Evolutionary conservation across 2,797 vertebrate genomes (phyloP).

Genomic region (Cryptoblepharus egeriae): DNA sequence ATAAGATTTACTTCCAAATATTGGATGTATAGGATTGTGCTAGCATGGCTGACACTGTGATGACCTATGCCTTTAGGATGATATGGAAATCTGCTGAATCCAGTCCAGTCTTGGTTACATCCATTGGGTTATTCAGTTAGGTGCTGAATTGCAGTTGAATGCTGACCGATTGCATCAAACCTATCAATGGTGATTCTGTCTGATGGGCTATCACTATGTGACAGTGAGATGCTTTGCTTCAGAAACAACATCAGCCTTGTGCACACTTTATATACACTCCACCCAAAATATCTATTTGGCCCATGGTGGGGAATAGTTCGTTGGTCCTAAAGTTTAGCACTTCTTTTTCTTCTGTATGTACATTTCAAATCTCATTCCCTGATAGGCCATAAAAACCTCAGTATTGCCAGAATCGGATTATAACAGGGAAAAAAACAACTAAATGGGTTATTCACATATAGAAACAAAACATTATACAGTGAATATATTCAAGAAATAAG

Average conservation of each 20-base stretch:
- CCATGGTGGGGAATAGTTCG: neutral
- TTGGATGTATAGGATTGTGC: constrained; percentile 2
- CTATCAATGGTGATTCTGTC: neutral
- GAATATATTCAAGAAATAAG: constrained; percentile 49
- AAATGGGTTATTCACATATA: neutral
- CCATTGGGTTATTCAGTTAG: neutral
- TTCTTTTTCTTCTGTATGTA: constrained; percentile 35
- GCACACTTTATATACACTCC: constrained; percentile 54
- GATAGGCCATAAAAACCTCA: neutral
- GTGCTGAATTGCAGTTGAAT: neutral
- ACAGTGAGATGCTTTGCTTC: neutral
- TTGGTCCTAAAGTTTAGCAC: constrained; percentile 1
- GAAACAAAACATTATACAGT: neutral
- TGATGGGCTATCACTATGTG: neutral
- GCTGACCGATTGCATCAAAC: neutral
- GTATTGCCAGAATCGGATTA: neutral
- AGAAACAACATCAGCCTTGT: neutral
- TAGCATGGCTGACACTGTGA: neutral
- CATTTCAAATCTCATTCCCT: constrained; percentile 15
- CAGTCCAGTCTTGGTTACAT: neutral
- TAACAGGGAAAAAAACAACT: neutral
- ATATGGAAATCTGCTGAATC: too few relatives aligned
- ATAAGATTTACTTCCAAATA: neutral
- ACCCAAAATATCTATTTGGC: neutral
- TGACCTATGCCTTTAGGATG: neutral